A percentile compares a stretch with the other conserved stretches of the same genome.
phyloP scores from a whole-genome alignment of 2,888 invertebrate species.

The Perizoma flavofasciatum region DNA sequence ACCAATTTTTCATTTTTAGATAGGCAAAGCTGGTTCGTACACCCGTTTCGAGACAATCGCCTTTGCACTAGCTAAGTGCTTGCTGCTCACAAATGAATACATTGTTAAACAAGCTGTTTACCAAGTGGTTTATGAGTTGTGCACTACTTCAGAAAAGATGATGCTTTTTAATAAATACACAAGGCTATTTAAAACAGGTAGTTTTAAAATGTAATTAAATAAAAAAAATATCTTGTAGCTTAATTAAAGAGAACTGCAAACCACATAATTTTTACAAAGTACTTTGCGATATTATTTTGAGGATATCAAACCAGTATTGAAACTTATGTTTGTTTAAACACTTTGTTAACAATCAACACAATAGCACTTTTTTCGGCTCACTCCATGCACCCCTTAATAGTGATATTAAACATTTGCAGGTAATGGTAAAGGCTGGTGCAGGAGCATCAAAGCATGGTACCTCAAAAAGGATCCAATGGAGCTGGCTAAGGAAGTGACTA shows the following conservation, averaged over 20 bases:
- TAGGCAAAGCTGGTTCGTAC: constrained; percentile 75
- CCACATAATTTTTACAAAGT: too few relatives aligned
- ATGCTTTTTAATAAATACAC: constrained; percentile 85
- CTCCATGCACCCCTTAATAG: too few relatives aligned
- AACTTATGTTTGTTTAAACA: too few relatives aligned
- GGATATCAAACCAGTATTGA: too few relatives aligned
- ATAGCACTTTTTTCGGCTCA: too few relatives aligned
- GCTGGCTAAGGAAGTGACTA: constrained; percentile 86
- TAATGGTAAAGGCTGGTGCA: constrained; percentile 86
- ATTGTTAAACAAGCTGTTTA: constrained; percentile 81
- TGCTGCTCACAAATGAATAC: constrained; percentile 58
- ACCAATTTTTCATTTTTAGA: constrained; percentile 53
- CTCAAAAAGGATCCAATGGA: constrained; percentile 82
- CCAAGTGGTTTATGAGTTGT: constrained; percentile 79
- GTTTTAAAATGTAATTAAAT: too few relatives aligned
- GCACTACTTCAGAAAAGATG: constrained; percentile 85
- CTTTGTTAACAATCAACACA: too few relatives aligned
- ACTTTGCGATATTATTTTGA: too few relatives aligned
- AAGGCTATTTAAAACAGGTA: constrained; percentile 77
- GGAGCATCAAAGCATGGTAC: constrained; percentile 87
- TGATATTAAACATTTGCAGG: constrained; percentile 46
- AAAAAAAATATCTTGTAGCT: too few relatives aligned
- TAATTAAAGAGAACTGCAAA: too few relatives aligned
- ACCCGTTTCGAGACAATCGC: constrained; percentile 84
- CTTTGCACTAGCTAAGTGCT: constrained; percentile 86